phyloP scores from a whole-genome alignment of 2,888 invertebrate genomes.

The Agrotis exclamationis region DNA sequence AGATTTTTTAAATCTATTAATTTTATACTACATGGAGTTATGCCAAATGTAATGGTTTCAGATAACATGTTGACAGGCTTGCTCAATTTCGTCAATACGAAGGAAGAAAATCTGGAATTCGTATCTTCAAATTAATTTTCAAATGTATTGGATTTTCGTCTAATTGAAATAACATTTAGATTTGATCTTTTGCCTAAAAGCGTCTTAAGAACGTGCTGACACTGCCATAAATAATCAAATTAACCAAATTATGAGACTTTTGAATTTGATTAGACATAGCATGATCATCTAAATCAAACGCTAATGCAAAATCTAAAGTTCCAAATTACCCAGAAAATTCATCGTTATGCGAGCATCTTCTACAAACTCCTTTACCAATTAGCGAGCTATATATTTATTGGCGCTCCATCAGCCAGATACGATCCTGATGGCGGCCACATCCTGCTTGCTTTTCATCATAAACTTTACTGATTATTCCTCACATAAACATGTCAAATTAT shows the following conservation, averaged over 20 bases:
- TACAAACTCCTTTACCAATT: constrained; percentile 24
- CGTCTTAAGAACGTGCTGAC: too few relatives aligned
- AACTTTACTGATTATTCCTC: constrained; percentile 43
- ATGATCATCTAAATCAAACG: background rate
- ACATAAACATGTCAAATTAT: constrained; percentile 58
- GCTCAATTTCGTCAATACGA: background rate
- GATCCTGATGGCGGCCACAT: constrained; percentile 42
- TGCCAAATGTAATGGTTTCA: background rate
- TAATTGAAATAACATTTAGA: background rate
- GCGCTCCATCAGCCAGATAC: constrained; percentile 43
- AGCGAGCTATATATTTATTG: constrained; percentile 26
- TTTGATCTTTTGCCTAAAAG: too few relatives aligned
- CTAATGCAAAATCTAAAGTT: background rate
- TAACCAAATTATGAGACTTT: too few relatives aligned
- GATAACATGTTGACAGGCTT: background rate
- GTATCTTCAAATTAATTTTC: background rate
- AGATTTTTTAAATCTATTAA: too few relatives aligned
- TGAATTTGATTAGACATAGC: too few relatives aligned
- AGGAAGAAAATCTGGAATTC: background rate
- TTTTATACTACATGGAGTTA: background rate
- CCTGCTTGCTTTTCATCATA: constrained; percentile 56
- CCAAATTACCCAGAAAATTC: constrained; percentile 2
- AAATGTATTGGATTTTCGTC: too few relatives aligned
- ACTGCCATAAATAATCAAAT: background rate
- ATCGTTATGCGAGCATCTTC: background rate